phyloP scores from a whole-genome alignment of 1,140 invertebrate species.

The Eriocheir sinensis region DNA sequence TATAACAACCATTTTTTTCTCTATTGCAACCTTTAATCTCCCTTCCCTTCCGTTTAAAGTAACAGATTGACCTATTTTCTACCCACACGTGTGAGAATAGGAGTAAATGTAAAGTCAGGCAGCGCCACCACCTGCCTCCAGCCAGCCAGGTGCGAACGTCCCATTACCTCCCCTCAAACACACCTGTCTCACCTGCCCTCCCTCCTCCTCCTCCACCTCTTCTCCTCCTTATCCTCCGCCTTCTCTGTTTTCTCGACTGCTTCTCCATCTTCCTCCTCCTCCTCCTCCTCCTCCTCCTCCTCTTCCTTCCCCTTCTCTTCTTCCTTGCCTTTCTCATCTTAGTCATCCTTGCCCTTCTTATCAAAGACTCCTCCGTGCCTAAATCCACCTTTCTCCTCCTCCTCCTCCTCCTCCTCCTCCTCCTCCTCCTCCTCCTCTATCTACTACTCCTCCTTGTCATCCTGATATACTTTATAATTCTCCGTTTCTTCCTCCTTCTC shows the following conservation, averaged over 20 bases:
- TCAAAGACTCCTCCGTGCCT: background rate
- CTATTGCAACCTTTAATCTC: no score
- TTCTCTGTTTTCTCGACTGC: background rate
- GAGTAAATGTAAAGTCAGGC: no score
- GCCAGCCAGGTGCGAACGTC: no score
- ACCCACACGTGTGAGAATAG: no score
- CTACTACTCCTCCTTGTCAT: background rate
- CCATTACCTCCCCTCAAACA: no score
- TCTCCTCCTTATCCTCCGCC: background rate
- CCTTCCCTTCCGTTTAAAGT: no score
- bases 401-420: background rate
- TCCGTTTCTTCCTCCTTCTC: slow-evolving; percentile 7
- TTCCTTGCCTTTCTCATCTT: background rate
- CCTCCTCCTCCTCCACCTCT: background rate
- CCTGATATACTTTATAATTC: no score
- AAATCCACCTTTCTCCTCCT: background rate
- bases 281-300: background rate
- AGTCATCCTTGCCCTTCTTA: background rate
- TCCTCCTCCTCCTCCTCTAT: background rate
- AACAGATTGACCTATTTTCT: no score
- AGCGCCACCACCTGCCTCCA: no score
- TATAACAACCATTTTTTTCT: no score
- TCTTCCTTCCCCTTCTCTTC: background rate
- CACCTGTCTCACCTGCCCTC: background rate
- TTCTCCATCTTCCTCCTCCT: slow-evolving; percentile 11